A percentile compares a stretch with the other conserved stretches of the same genome.
Evolutionary conservation across 2,113 vertebrate species (phyloP).

Genomic region (Pluvianellus socialis): DNA sequence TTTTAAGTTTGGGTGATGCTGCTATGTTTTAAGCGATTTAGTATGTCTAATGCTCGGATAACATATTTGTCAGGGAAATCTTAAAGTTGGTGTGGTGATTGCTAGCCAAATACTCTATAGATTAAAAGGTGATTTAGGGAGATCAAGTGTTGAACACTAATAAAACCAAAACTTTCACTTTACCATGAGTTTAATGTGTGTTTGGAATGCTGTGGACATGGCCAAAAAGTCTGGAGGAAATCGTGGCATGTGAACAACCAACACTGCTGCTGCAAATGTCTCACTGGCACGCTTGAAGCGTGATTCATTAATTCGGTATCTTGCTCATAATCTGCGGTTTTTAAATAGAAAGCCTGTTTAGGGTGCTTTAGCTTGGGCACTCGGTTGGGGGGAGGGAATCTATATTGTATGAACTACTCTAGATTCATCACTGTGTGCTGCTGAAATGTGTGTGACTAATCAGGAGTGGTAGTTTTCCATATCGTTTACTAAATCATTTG

Average conservation of each 20-base stretch:
- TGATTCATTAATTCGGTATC: neutral
- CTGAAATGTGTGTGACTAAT: neutral
- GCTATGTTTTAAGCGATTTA: neutral
- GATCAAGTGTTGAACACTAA: neutral
- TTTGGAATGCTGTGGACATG: neutral
- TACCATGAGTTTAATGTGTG: neutral
- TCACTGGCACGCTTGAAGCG: neutral
- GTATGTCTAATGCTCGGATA: neutral
- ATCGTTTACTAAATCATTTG: neutral
- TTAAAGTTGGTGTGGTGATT: neutral
- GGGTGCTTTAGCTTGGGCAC: neutral
- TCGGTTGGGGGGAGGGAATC: neutral
- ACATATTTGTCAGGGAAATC: neutral
- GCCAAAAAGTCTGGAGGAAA: neutral
- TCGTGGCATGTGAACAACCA: neutral
- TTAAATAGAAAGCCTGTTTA: neutral
- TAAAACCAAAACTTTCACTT: neutral
- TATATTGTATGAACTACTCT: neutral
- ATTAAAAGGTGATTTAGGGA: neutral
- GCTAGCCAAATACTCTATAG: neutral
- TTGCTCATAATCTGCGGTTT: neutral
- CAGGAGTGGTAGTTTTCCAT: neutral
- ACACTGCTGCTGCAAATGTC: neutral
- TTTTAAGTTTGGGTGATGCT: neutral
- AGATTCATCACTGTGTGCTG: neutral